phyloP scores from a whole-genome alignment of 2,888 invertebrate genomes.

The Artemia sp. region DNA sequence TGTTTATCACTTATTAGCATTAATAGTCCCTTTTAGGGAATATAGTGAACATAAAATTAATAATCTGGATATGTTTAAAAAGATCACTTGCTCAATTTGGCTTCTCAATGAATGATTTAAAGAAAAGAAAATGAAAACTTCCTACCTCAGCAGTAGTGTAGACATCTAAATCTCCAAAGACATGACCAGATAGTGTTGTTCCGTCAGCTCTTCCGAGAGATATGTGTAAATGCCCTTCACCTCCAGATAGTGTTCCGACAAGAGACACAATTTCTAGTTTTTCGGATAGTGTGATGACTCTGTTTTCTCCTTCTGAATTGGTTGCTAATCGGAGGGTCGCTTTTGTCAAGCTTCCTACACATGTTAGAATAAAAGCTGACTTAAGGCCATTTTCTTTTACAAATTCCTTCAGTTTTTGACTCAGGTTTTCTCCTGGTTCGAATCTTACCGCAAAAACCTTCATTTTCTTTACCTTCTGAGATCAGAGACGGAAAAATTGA shows the following conservation, averaged over 20 bases:
- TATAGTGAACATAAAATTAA: too few species aligned
- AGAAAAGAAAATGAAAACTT: too few species aligned
- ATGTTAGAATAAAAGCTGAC: slow-evolving; percentile 33
- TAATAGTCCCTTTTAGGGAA: too few species aligned
- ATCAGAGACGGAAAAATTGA: too few species aligned
- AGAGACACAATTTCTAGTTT: slow-evolving; percentile 33
- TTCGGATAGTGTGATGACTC: slow-evolving; percentile 25
- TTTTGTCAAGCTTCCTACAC: slow-evolving; percentile 33
- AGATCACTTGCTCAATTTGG: too few species aligned
- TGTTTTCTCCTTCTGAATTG: slow-evolving; percentile 20
- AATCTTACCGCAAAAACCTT: background rate
- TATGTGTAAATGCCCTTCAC: slow-evolving; percentile 32
- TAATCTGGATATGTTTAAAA: too few species aligned
- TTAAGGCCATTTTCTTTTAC: slow-evolving; percentile 26
- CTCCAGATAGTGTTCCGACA: slow-evolving; percentile 32
- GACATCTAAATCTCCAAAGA: slow-evolving; percentile 31
- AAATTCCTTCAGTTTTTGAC: slow-evolving; percentile 23
- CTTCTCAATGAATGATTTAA: too few species aligned
- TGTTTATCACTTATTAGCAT: too few species aligned
- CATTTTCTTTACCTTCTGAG: background rate
- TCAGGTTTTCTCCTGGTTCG: slow-evolving; percentile 24
- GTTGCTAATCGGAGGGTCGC: slow-evolving; percentile 32
- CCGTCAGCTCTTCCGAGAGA: slow-evolving; percentile 32
- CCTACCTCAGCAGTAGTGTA: slow-evolving; percentile 34
- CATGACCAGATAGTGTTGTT: slow-evolving; percentile 32